A percentile compares a stretch with the other conserved stretches of the same genome.
Conservation (phyloP, 2,113 vertebrate genomes). For the Hippopotamus amphibius region DNA sequence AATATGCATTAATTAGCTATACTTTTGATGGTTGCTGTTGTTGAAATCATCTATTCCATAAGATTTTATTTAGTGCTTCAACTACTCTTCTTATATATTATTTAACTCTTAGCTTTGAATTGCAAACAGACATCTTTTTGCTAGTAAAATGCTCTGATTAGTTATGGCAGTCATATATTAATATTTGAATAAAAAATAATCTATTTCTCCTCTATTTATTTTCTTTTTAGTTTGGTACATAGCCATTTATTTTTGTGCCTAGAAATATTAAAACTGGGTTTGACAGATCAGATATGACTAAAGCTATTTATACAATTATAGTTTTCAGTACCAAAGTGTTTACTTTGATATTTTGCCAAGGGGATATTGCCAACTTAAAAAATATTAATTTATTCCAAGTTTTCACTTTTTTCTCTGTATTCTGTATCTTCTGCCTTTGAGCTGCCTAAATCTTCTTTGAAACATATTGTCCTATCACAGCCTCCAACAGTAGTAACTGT, state of each 20-base stretch:
- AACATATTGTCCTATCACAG: not conserved
- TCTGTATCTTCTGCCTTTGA: conserved; percentile 15
- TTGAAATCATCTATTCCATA: conserved; percentile 49
- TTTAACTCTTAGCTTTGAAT: conserved; percentile 40
- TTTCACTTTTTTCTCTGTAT: not conserved
- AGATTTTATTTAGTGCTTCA: conserved; percentile 57
- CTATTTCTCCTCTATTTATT: conserved; percentile 50
- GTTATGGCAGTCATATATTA: conserved; percentile 64
- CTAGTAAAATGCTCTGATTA: conserved; percentile 54
- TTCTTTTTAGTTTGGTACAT: conserved; percentile 59
- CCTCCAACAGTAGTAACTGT: not conserved
- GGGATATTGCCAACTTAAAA: conserved; percentile 29
- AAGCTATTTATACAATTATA: conserved; percentile 49
- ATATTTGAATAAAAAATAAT: conserved; percentile 64
- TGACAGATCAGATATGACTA: conserved; percentile 67
- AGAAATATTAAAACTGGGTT: conserved; percentile 62
- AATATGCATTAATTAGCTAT: conserved; percentile 33
- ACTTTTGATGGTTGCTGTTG: conserved; percentile 41
- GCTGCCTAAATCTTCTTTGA: conserved; percentile 21
- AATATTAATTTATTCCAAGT: not conserved
- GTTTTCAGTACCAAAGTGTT: conserved; percentile 62
- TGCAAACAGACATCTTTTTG: conserved; percentile 53
- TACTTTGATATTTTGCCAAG: conserved; percentile 52
- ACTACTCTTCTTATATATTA: conserved; percentile 27
- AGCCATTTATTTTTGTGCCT: conserved; percentile 68